Conservation (phyloP, 2,888 invertebrate species). For the Abscondita cerata region DNA sequence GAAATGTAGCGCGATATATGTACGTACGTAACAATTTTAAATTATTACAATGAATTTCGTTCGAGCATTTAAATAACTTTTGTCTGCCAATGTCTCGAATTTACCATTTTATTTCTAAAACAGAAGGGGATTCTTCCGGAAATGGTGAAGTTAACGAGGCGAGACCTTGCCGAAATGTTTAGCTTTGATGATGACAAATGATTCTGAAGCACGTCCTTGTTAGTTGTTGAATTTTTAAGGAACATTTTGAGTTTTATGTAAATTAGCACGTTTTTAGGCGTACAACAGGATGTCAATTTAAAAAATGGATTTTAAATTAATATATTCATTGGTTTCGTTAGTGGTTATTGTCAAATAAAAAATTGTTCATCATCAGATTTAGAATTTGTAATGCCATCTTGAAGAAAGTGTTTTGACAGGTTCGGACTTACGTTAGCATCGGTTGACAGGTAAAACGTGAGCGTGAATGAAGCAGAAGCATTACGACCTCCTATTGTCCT, state of each 20-base stretch:
- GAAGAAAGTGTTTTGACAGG: slow-evolving; percentile 26
- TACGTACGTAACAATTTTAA: slow-evolving; percentile 13
- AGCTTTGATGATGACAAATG: slow-evolving; percentile 48
- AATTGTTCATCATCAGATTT: slow-evolving; percentile 1
- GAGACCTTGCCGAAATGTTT: slow-evolving; percentile 45
- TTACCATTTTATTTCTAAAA: not conserved
- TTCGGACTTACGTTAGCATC: slow-evolving; percentile 14
- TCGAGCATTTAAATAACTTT: slow-evolving; percentile 15
- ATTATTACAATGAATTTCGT: slow-evolving; percentile 31
- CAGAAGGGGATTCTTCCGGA: slow-evolving; percentile 37
- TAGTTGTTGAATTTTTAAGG: not conserved
- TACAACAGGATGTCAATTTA: slow-evolving; percentile 8
- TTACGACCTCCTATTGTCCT: slow-evolving; percentile 42
- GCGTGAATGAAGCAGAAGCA: slow-evolving; percentile 48
- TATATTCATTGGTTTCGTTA: slow-evolving; percentile 9
- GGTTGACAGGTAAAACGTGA: slow-evolving; percentile 49
- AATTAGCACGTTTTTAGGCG: not conserved
- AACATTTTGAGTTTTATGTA: no score
- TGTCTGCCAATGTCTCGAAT: not conserved
- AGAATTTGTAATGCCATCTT: slow-evolving; percentile 19
- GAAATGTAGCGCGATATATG: slow-evolving; percentile 50
- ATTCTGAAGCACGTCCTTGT: slow-evolving; percentile 29
- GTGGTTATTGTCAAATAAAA: slow-evolving; percentile 3
- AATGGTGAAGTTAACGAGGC: slow-evolving; percentile 44
- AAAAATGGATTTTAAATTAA: not conserved